A percentile compares a stretch with the other conserved stretches of the same genome.
Evolutionary conservation across 1,140 invertebrate species (phyloP).

Genomic region (Drosophila tsacasi): DNA sequence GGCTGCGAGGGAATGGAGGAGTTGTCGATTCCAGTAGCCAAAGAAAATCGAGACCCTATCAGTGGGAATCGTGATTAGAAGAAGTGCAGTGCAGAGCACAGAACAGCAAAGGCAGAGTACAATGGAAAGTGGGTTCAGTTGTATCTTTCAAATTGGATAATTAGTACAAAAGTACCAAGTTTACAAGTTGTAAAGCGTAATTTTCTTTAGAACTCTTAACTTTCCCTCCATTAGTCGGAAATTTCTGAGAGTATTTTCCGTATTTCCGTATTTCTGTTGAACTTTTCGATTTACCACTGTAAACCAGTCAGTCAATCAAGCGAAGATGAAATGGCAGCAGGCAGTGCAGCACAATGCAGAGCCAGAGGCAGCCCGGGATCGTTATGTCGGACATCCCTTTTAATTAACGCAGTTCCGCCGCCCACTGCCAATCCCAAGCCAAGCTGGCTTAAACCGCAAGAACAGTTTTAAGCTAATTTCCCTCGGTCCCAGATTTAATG

Average conservation of each 20-base stretch:
- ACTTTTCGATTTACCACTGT: neutral
- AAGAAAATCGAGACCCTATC: conserved; percentile 12
- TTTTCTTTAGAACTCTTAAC: neutral
- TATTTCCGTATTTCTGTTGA: neutral
- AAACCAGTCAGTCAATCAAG: conserved; percentile 7
- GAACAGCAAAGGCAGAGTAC: too few species aligned
- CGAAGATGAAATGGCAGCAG: conserved; percentile 13
- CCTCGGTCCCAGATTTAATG: conserved; percentile 49
- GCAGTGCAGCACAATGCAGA: conserved; percentile 5
- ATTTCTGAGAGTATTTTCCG: neutral
- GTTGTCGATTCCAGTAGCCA: conserved; percentile 1
- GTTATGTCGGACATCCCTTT: conserved; percentile 37
- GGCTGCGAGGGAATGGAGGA: neutral
- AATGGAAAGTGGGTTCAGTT: too few species aligned
- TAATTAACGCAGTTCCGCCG: conserved; percentile 23
- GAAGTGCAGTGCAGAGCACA: neutral
- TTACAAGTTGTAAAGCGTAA: neutral
- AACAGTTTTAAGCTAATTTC: conserved; percentile 50
- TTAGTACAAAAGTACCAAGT: neutral
- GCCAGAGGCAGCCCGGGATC: neutral
- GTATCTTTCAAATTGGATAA: too few species aligned
- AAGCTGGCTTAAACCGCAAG: conserved; percentile 38
- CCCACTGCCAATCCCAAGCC: conserved; percentile 6
- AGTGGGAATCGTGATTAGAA: neutral
- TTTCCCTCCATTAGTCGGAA: too few species aligned